A percentile compares a stretch with the other conserved stretches of the same genome.
These are phyloP conservation scores for Paralvinella palmiformis DNA, from an alignment of 1,140 invertebrate genomes.

Conservation along the genomic window DNA sequence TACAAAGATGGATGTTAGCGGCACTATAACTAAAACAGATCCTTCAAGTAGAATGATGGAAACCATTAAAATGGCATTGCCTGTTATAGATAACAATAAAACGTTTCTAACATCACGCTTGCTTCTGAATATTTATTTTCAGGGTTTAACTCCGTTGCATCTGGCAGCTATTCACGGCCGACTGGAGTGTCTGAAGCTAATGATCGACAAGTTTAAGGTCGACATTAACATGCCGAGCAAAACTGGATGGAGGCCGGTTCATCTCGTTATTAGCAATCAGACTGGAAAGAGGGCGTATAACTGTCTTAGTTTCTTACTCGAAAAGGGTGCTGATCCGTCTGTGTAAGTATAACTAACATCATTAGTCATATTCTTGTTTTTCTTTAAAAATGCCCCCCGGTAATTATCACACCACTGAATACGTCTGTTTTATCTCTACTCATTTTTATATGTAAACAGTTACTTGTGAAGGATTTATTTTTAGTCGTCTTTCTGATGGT, in stretches of 20 bases:
- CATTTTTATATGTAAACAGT: too few species aligned
- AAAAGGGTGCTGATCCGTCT: slow-evolving; percentile 44
- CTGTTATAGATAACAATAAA: too few species aligned
- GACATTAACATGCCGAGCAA: slow-evolving; percentile 46
- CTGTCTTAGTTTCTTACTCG: slow-evolving; percentile 43
- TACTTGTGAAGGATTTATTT: too few species aligned
- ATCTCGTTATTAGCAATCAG: slow-evolving; percentile 48
- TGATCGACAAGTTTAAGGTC: slow-evolving; percentile 45
- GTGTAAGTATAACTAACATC: slow-evolving; percentile 25
- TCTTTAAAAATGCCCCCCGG: background rate
- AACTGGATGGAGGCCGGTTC: slow-evolving; percentile 46
- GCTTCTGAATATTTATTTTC: slow-evolving; percentile 20
- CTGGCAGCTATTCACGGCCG: slow-evolving; percentile 46
- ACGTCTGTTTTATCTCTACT: too few species aligned
- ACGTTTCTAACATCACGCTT: too few species aligned
- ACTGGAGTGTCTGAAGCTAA: slow-evolving; percentile 46
- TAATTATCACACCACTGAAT: background rate
- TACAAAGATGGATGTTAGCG: too few species aligned
- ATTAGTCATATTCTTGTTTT: background rate
- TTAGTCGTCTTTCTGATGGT: too few species aligned
- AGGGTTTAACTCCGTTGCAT: slow-evolving; percentile 47
- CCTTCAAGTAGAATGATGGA: too few species aligned
- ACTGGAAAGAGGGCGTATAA: slow-evolving; percentile 41
- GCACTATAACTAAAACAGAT: too few species aligned
- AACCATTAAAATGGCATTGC: too few species aligned